Base-by-base conservation (phyloP, 2,113 vertebrate genomes). In the Carassius carassius region DNA sequence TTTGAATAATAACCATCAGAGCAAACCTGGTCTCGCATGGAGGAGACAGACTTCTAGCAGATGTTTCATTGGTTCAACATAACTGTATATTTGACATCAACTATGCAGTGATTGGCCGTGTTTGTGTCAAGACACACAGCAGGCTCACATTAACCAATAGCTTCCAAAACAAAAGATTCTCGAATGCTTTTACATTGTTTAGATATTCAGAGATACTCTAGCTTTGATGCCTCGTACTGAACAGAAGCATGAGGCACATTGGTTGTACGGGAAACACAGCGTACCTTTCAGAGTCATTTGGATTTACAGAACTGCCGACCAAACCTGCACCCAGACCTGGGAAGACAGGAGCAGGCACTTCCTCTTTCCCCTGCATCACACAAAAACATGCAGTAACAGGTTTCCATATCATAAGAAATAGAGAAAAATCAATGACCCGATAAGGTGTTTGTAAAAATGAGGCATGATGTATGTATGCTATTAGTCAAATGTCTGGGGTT, bases 291-390 rank as follows among this genome's bases (percentile, higher is more conserved):
- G 23, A 32, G 10, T 5, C 3, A 41, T 29, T 79, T 21, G 41
- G 49, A 4, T 29, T 11, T 29, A 4, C 13, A 14, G 74, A 58
- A 56, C 35, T 23, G 51, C 6, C 37, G 37, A 17, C 70, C 19
- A 56, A 47, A 82, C 10, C 11, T 5, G 29, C 19, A 47, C 37
- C 21, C 17, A 63, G 81, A 49, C 7, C 49, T 5, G 10, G 35
- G 9, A 74, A 51, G n/a, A 41, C 56, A 3, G 79, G 16, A 47
- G 56, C 3, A 49, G 63, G 14, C 5, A 62, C 86, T 58, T 54
- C 74, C 67, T n/a, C 84, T 84, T 75, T 88, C 1, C 51, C 65
- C 87, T 88, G 84, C 37, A 76, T 49, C 49, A 72, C 25, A 32
- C 23, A 56, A 10, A 82, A 19, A 82, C 16, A 65, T n/a, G 23